These are phyloP conservation scores for Podotricha telesiphe DNA, from an alignment of 2,888 invertebrate genomes.

Conservation along the genomic window DNA sequence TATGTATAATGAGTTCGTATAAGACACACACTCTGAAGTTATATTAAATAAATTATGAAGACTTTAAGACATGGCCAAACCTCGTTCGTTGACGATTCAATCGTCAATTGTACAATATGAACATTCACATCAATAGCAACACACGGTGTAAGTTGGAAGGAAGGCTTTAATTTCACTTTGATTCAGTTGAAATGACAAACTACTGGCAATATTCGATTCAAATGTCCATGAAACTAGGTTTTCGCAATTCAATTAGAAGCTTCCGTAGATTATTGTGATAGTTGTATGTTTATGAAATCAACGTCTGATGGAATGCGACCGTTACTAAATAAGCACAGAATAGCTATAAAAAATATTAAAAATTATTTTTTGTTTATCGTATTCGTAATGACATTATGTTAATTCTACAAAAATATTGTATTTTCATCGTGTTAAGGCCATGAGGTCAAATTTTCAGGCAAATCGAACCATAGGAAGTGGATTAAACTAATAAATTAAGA, in stretches of 20 bases:
- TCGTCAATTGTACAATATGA: too few species aligned
- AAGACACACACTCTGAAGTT: too few species aligned
- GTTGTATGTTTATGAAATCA: not conserved
- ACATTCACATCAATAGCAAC: not conserved
- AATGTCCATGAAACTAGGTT: conserved; percentile 31
- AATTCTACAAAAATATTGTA: too few species aligned
- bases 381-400: too few species aligned
- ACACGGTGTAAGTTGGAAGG: not conserved
- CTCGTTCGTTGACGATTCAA: too few species aligned
- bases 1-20: too few species aligned
- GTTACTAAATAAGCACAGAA: not conserved
- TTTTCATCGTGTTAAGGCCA: too few species aligned
- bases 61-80: too few species aligned
- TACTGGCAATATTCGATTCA: conserved; percentile 27
- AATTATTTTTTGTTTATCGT: too few species aligned
- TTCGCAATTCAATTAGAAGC: conserved; percentile 22
- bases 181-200: conserved; percentile 28
- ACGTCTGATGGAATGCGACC: not conserved
- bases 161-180: not conserved
- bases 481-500: not conserved
- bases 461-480: too few species aligned
- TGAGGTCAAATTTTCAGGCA: not conserved
- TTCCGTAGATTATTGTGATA: not conserved
- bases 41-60: too few species aligned
- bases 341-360: too few species aligned